Conservation (phyloP, 2,113 vertebrate genomes). For the Todiramphus saurophagus region DNA sequence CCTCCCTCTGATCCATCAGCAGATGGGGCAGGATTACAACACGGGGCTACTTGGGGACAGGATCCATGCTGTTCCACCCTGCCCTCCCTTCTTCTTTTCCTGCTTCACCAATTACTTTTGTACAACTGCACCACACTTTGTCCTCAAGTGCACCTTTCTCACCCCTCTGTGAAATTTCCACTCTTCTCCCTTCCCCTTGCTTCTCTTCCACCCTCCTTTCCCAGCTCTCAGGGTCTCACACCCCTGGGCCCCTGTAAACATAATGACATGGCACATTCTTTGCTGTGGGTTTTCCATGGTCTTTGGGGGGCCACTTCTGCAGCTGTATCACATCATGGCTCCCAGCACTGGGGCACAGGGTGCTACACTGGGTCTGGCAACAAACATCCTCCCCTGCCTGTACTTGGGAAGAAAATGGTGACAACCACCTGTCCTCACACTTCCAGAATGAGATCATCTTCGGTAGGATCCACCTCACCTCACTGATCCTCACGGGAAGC, state of each 20-base stretch:
- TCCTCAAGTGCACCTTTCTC: background rate
- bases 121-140: rapidly evolving
- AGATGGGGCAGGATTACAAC: background rate
- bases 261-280: rapidly evolving
- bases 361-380: rapidly evolving
- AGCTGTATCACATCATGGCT: background rate
- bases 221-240: background rate
- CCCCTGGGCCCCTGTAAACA: background rate
- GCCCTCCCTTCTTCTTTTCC: background rate
- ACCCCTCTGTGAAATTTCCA: background rate
- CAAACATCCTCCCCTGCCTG: background rate
- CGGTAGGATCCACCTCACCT: background rate
- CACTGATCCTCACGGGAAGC: background rate
- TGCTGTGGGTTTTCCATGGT: rapidly evolving
- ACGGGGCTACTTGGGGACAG: background rate
- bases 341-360: background rate
- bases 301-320: too few relatives aligned
- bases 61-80: background rate
- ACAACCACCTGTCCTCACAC: background rate
- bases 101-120: background rate
- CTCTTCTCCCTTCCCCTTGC: background rate
- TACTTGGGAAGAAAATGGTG: background rate
- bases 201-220: background rate
- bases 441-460: background rate
- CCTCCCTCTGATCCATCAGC: background rate